phyloP scores from a whole-genome alignment of 2,888 invertebrate species.

The Brachylomia viminalis region DNA sequence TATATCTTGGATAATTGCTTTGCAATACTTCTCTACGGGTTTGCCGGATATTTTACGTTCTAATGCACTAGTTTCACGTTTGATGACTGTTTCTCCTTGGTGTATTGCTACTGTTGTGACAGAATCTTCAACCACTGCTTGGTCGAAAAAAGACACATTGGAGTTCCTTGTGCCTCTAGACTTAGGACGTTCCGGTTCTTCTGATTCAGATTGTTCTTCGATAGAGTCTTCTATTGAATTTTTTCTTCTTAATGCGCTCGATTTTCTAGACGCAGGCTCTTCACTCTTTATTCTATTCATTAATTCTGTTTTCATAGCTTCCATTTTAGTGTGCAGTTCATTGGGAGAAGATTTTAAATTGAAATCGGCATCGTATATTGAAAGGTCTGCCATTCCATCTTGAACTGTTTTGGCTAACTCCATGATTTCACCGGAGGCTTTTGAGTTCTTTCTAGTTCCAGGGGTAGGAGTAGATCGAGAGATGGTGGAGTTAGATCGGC shows the following conservation, averaged over 20 bases:
- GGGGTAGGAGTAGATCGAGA: conserved; percentile 80
- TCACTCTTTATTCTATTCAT: conserved; percentile 84
- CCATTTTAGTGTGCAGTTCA: conserved; percentile 83
- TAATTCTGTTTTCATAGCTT: conserved; percentile 82
- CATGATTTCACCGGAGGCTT: conserved; percentile 84
- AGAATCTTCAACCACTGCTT: conserved; percentile 71
- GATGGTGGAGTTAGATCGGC: conserved; percentile 79
- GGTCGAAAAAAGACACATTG: conserved; percentile 81
- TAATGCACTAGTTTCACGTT: conserved; percentile 73
- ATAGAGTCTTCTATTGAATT: conserved; percentile 82
- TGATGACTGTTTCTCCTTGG: conserved; percentile 69
- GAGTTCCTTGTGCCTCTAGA: conserved; percentile 84
- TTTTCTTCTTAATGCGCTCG: conserved; percentile 78
- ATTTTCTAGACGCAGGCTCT: conserved; percentile 76
- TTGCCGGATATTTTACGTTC: conserved; percentile 78
- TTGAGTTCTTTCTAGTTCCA: conserved; percentile 79
- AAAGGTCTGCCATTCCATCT: conserved; percentile 89
- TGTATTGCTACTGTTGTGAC: conserved; percentile 71
- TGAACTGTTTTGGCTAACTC: conserved; percentile 90
- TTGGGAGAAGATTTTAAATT: conserved; percentile 74
- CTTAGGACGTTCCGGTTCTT: conserved; percentile 79
- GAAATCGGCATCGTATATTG: conserved; percentile 81
- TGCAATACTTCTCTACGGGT: conserved; percentile 85
- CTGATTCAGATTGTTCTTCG: conserved; percentile 80
- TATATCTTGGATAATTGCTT: conserved; percentile 86